phyloP scores from a whole-genome alignment of 2,113 vertebrate genomes.

The Zapus hudsonius region DNA sequence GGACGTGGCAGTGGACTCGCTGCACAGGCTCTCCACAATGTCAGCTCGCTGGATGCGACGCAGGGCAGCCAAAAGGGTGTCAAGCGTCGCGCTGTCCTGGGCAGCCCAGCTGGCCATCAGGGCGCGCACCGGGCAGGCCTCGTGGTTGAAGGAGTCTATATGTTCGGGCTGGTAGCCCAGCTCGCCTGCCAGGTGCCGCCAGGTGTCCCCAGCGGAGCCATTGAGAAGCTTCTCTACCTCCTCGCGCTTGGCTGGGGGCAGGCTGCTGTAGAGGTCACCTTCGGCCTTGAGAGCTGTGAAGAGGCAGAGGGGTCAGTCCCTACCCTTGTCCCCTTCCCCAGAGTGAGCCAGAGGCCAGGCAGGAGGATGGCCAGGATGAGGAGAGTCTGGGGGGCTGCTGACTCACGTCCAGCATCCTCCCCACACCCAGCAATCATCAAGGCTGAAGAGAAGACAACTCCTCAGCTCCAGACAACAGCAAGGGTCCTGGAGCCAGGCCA shows the following conservation, averaged over 20 bases:
- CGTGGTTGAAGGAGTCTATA: conserved; percentile 91
- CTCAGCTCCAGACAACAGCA: conserved; percentile 24
- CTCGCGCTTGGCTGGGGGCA: conserved; percentile 92
- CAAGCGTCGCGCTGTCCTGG: conserved; percentile 94
- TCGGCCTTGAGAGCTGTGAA: conserved; percentile 89
- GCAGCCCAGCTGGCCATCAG: conserved; percentile 93
- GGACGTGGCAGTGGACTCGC: conserved; percentile 93
- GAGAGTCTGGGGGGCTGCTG: neutral
- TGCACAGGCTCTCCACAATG: conserved; percentile 92
- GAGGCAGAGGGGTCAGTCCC: neutral
- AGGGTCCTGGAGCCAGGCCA: conserved; percentile 52
- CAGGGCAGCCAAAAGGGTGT: conserved; percentile 91
- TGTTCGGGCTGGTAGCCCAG: conserved; percentile 95
- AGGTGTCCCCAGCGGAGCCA: conserved; percentile 90
- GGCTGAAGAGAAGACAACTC: neutral
- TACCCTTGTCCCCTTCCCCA: rapidly evolving
- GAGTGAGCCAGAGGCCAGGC: too few relatives aligned
- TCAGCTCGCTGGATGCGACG: conserved; percentile 94
- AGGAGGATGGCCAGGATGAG: neutral
- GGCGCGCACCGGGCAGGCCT: conserved; percentile 90
- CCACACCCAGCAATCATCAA: neutral
- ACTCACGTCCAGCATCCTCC: neutral
- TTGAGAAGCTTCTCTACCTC: conserved; percentile 95
- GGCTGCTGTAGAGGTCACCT: conserved; percentile 86
- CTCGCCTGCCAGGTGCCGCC: conserved; percentile 93